Evolutionary conservation across 1,140 invertebrate species (phyloP), one percentile per base, ranked within the genome.

Genomic region (Arctopsyche grandis): DNA sequence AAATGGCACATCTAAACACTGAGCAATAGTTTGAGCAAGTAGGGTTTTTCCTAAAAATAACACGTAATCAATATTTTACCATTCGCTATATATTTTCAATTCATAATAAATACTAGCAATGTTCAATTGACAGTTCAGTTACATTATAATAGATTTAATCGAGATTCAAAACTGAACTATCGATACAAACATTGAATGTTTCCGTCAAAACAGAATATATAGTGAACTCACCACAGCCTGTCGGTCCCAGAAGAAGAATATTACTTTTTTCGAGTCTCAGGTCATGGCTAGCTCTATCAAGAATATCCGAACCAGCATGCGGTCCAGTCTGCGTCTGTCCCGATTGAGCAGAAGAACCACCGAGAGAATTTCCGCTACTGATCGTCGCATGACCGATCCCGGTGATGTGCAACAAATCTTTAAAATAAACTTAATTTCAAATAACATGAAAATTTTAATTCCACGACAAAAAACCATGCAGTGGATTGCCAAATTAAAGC

Each of bases 231-330:
- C 97, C 98, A 83, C 97, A 98, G 71, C 98, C 98, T 16, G 98
- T 99, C 24, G 98, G 98, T 16, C 98, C 98, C 1, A 99, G 88
- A 83, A 99, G 91, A 12, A 99, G 89, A 79, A 99, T 98, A 85
- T 99, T 99, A 84, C 96, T 98, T 88, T 99, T 99, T 84, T 99
- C 98, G 77, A 99, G 88, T 83, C 95, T 93, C 24, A 99, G 87
- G 82, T 97, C 95, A 87, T 97, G 93, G 44, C 92, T 92, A 56
- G 93, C 92, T 46, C 93, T 90, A 82, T 98, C 96, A n/a, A 98
- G 87, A 75, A 98, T 93, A 84, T 98, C 96, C 3, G 94, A 95
- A 58, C 95, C 93, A 73, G 84, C 89, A 77, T 84, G 85, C 82
- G 83, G 71, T 84, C 84, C 9, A 86, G 73, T 84, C 58, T 84